A percentile compares a stretch with the other conserved stretches of the same genome.
phyloP scores from a whole-genome alignment of 2,888 invertebrate species.

The Napeogenes inachia region DNA sequence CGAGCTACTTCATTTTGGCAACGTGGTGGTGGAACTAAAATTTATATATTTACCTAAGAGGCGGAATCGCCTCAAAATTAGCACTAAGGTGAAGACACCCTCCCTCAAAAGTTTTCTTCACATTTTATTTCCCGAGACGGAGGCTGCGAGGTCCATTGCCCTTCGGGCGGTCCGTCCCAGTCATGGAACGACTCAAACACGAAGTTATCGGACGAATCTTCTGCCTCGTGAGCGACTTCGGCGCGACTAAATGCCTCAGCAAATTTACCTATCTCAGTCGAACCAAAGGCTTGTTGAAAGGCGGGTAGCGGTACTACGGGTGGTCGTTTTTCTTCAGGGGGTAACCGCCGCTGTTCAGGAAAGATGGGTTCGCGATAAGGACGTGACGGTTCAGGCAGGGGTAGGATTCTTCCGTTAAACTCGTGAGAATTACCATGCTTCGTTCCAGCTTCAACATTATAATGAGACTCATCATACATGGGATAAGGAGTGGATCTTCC shows the following conservation, averaged over 20 bases:
- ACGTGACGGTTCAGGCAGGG: conserved; percentile 41
- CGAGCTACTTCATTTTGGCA: conserved; percentile 69
- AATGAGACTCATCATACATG: conserved; percentile 56
- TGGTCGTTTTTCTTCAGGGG: conserved; percentile 59
- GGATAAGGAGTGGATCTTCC: conserved; percentile 61
- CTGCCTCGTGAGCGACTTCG: conserved; percentile 67
- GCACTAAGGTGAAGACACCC: conserved; percentile 50
- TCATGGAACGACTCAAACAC: conserved; percentile 64
- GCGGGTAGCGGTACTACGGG: conserved; percentile 83
- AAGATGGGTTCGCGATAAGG: conserved; percentile 43
- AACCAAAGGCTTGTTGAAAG: conserved; percentile 91
- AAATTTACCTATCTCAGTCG: conserved; percentile 91
- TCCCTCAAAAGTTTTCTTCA: conserved; percentile 65
- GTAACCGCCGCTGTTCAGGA: conserved; percentile 46
- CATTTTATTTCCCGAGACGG: conserved; percentile 66
- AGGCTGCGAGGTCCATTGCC: conserved; percentile 63
- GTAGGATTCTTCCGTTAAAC: conserved; percentile 36
- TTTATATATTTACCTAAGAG: conserved; percentile 70
- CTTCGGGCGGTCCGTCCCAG: conserved; percentile 61
- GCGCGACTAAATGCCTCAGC: conserved; percentile 83
- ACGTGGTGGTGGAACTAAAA: conserved; percentile 74
- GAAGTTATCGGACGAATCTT: conserved; percentile 61
- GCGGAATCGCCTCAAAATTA: conserved; percentile 58
- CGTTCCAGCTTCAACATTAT: conserved; percentile 43
- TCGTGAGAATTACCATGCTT: conserved; percentile 46